These are phyloP conservation scores for Drosophila kikkawai DNA, from an alignment of 1,140 invertebrate genomes.

Conservation along the genomic window DNA sequence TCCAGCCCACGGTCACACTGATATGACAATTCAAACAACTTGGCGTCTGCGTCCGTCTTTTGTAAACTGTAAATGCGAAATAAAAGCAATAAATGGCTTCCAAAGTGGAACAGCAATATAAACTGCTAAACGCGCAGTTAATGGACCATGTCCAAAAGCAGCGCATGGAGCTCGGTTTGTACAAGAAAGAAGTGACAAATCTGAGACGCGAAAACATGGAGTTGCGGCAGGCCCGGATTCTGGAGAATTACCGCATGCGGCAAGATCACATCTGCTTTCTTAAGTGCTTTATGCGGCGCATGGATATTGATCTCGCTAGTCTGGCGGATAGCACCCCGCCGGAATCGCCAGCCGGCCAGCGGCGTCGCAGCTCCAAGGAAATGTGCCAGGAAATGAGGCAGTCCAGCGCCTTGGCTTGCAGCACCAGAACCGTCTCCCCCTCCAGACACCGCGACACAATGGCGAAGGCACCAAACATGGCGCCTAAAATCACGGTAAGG, in stretches of 20 bases:
- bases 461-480: not conserved
- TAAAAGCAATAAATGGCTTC: not conserved
- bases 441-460: not conserved
- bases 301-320: not conserved
- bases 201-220: constrained; percentile 42
- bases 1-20: constrained; percentile 7
- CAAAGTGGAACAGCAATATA: constrained; percentile 55
- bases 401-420: not conserved
- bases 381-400: constrained; percentile 16
- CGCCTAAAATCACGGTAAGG: not conserved
- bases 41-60: not conserved
- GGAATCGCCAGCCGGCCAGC: too few species aligned
- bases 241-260: not conserved
- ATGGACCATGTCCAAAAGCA: constrained; percentile 55
- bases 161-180: constrained; percentile 35
- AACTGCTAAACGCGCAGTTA: constrained; percentile 53
- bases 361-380: constrained; percentile 14
- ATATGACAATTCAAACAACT: constrained; percentile 41
- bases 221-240: constrained; percentile 28
- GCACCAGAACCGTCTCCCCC: not conserved
- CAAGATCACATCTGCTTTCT: not conserved
- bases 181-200: constrained; percentile 6
- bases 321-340: not conserved
- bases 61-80: not conserved
- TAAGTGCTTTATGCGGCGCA: not conserved